Evolutionary conservation across 2,888 invertebrate genomes (phyloP), one percentile per base, ranked within the genome.

Genomic region (Eupeodes luniger): DNA sequence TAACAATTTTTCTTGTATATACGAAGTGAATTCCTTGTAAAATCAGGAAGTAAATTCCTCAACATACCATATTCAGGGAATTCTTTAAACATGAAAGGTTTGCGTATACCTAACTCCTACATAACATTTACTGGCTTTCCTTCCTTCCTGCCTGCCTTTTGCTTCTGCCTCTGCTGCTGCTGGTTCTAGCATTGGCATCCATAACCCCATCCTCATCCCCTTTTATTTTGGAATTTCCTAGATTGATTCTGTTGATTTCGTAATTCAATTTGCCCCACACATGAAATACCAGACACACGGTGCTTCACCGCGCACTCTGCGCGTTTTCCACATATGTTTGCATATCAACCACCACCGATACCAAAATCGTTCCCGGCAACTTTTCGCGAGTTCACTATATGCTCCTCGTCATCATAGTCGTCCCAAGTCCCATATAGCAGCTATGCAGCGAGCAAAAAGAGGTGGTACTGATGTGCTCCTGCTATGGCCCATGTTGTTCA

Each of bases 231-330:
- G 47, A 69, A 70, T 80, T 72, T 51, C 57, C 64, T 61, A 88
- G 88, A 88, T 88, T 88, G 85, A 88, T 85, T 88, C 85, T 81
- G 85, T 88, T 88, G 88, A 88, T 88, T 88, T 85, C 85, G 88
- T 88, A 81, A 88, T 88, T 88, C 88, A 88, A 88, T 88, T 88
- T 88, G 84, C 87, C 80, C 70, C 80, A 67, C 80, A 84, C 87
- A 87, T 77, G 80, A 77, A 84, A 83, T 62, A 81, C 76, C 87
- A 81, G 87, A 77, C 84, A 81, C 67, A 76, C 77, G 53, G 51
- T 61, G 64, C 70, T 70, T 61, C 84, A 74, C 80, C 67, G 84
- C 64, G 55, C 75, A 64, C 64, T 64, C 70, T 76, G 53, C 80
- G 70, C 77, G 70, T 40, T 87, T 84, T 87, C 80, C 80, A 84